Evolutionary conservation across 2,888 invertebrate genomes (phyloP).

Genomic region (Sipha maydis): DNA sequence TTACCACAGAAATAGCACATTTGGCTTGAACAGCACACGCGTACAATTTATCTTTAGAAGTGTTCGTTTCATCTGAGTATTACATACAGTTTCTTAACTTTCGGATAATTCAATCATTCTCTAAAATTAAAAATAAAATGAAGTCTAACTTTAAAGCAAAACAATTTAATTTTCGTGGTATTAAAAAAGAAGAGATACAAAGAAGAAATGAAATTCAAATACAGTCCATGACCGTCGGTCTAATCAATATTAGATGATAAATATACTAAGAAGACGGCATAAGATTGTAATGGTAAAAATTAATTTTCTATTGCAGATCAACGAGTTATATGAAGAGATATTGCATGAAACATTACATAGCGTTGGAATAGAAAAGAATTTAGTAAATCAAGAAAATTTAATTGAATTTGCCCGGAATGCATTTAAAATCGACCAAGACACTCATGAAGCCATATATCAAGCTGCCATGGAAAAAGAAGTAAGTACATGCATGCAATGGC

Average conservation of each 20-base stretch:
- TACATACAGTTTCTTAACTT: neutral
- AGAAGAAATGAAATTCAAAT: conserved; percentile 79
- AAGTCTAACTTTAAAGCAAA: conserved; percentile 68
- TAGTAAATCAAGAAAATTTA: conserved; percentile 76
- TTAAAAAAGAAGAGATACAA: conserved; percentile 80
- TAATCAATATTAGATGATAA: conserved; percentile 20
- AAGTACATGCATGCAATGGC: conserved; percentile 61
- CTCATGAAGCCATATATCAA: conserved; percentile 78
- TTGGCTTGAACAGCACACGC: conserved; percentile 55
- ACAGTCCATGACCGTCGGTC: conserved; percentile 83
- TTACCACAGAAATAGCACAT: conserved; percentile 59
- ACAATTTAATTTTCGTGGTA: conserved; percentile 75
- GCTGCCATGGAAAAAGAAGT: conserved; percentile 80
- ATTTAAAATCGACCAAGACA: conserved; percentile 80
- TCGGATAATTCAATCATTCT: neutral
- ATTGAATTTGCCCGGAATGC: conserved; percentile 84
- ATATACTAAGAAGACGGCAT: neutral
- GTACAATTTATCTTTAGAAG: conserved; percentile 62
- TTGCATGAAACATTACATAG: conserved; percentile 86
- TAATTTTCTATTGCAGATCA: conserved; percentile 74
- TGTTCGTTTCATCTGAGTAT: conserved; percentile 60
- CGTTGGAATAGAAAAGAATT: conserved; percentile 81
- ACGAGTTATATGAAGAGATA: conserved; percentile 86
- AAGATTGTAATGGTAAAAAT: conserved; percentile 32
- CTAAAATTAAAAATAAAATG: conserved; percentile 26